These are phyloP conservation scores for Varanus salvator DNA, from an alignment of 2,113 vertebrate species.

Conservation along the genomic window DNA sequence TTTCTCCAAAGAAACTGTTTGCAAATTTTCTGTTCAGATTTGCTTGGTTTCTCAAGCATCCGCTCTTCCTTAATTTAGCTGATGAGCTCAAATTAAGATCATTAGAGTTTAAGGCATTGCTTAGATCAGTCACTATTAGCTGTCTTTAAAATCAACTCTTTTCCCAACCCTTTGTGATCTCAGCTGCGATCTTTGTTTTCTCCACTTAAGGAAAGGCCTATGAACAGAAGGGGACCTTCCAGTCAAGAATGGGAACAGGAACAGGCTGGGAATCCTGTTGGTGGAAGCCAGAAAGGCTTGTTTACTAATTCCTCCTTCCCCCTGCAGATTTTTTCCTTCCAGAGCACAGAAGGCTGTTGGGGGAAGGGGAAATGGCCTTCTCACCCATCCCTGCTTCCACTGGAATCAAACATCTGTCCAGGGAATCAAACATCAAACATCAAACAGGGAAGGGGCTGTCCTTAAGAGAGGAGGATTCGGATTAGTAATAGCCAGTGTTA, in stretches of 20 bases:
- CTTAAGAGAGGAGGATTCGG: too few relatives aligned
- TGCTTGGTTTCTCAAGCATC: not conserved
- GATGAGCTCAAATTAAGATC: constrained; percentile 2
- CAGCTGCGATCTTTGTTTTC: constrained; percentile 14
- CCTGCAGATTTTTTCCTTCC: not conserved
- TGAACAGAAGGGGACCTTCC: not conserved
- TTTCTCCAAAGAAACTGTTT: not conserved
- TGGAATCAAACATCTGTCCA: too few relatives aligned
- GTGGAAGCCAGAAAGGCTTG: not conserved
- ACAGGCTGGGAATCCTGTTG: not conserved
- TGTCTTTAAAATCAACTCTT: constrained; percentile 21
- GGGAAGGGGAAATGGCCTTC: too few relatives aligned
- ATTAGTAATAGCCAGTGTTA: too few relatives aligned
- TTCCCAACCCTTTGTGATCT: constrained; percentile 19
- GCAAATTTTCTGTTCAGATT: not conserved
- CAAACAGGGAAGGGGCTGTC: too few relatives aligned
- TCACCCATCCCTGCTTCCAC: too few relatives aligned
- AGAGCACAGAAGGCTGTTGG: too few relatives aligned
- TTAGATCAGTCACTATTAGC: constrained; percentile 14
- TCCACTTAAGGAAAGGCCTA: constrained; percentile 1
- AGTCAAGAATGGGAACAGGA: too few relatives aligned
- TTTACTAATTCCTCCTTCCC: not conserved
- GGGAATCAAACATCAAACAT: too few relatives aligned
- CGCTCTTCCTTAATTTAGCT: not conserved
- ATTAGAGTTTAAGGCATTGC: constrained; percentile 20